These are phyloP conservation scores for Aphelenchoides besseyi DNA, from an alignment of 1,140 invertebrate species.

Conservation along the genomic window DNA sequence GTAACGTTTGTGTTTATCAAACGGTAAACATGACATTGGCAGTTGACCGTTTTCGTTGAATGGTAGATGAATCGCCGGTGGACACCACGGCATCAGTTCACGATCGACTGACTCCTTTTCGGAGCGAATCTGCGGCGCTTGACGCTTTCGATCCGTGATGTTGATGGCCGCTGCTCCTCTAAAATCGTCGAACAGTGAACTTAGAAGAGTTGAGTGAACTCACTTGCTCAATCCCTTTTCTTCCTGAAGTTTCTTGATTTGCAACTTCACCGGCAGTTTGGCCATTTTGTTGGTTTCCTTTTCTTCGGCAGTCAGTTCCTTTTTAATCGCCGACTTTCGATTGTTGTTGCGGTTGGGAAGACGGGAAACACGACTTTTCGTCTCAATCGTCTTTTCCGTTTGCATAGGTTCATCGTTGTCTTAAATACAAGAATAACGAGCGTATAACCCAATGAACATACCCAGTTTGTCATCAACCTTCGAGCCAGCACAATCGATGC, in stretches of 20 bases:
- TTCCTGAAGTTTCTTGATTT: neutral
- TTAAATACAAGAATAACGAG: neutral
- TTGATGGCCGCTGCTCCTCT: neutral
- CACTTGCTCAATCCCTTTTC: constrained; percentile 10
- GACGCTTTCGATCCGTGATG: neutral
- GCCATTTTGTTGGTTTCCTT: too few relatives aligned
- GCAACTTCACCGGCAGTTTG: neutral
- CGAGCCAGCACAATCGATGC: too few relatives aligned
- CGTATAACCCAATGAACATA: too few relatives aligned
- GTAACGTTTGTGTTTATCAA: constrained; percentile 29
- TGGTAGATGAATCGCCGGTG: constrained; percentile 17
- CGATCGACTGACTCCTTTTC: neutral
- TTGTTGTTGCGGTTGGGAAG: too few relatives aligned
- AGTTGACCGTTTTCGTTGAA: neutral
- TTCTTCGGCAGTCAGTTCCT: too few relatives aligned
- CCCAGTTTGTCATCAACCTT: too few relatives aligned
- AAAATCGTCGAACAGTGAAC: neutral
- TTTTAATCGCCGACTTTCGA: too few relatives aligned
- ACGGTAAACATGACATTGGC: constrained; percentile 9
- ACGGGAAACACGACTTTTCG: too few relatives aligned
- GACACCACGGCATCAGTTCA: constrained; percentile 4
- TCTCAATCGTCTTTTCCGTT: constrained; percentile 4
- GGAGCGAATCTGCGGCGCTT: neutral
- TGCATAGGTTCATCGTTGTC: neutral
- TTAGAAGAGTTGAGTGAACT: neutral